phyloP scores from a whole-genome alignment of 2,797 vertebrate genomes.

The Harpagifer antarcticus region DNA sequence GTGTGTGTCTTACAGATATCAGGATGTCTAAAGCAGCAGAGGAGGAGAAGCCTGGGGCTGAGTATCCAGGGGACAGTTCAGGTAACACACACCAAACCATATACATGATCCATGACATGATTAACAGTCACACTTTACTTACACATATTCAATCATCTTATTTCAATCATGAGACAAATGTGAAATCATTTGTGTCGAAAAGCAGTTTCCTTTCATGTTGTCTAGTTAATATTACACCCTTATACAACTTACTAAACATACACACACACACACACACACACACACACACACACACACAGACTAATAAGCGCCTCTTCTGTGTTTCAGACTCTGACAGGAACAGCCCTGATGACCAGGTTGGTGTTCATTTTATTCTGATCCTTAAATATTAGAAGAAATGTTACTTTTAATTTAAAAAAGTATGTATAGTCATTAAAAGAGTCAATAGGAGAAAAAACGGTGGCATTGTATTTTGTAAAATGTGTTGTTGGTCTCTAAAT shows the following conservation, averaged over 20 bases:
- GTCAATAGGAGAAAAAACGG: background rate
- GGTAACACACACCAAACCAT: slow-evolving; percentile 70
- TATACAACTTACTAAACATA: background rate
- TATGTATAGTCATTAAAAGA: background rate
- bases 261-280: slow-evolving; percentile 24
- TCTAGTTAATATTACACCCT: background rate
- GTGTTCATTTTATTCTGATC: slow-evolving; percentile 39
- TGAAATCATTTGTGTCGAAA: background rate
- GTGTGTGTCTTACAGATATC: slow-evolving; percentile 85
- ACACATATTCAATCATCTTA: background rate
- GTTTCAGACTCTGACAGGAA: slow-evolving; percentile 91
- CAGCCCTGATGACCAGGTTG: slow-evolving; percentile 92
- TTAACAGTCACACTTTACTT: background rate
- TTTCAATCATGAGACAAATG: background rate
- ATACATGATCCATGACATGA: background rate
- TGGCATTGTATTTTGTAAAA: background rate
- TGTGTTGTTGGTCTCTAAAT: background rate
- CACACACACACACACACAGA: slow-evolving; percentile 17
- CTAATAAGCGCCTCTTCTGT: slow-evolving; percentile 27
- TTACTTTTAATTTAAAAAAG: background rate
- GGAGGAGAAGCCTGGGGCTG: slow-evolving; percentile 88
- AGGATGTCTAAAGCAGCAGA: slow-evolving; percentile 93
- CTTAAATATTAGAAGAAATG: background rate
- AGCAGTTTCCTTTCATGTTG: background rate
- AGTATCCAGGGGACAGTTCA: slow-evolving; percentile 89